These are phyloP conservation scores for Girardia tigrina DNA, from an alignment of 2,888 invertebrate genomes.

Conservation along the genomic window DNA sequence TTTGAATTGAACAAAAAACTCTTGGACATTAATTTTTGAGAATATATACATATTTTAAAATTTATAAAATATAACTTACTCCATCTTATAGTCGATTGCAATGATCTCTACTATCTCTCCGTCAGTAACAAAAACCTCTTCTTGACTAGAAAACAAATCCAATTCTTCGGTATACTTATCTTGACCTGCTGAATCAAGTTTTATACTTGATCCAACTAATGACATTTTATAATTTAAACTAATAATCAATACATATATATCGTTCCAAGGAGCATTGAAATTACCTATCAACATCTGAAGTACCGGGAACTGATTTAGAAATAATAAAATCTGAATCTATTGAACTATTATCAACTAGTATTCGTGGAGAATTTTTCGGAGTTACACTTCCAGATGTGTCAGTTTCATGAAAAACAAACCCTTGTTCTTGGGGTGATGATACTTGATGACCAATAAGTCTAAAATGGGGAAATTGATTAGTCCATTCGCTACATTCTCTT, in stretches of 20 bases:
- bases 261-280: background rate
- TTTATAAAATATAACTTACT: too few relatives aligned
- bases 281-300: background rate
- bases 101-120: constrained; percentile 32
- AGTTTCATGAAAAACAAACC: constrained; percentile 16
- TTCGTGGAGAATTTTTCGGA: background rate
- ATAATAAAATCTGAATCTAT: background rate
- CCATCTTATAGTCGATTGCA: constrained; percentile 32
- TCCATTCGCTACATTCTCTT: constrained; percentile 30
- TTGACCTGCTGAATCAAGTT: background rate
- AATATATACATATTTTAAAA: too few relatives aligned
- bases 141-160: constrained; percentile 26
- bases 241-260: background rate
- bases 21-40: too few relatives aligned
- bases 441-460: constrained; percentile 27
- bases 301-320: background rate
- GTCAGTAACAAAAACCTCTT: constrained; percentile 30
- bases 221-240: background rate
- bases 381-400: background rate
- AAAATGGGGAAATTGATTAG: constrained; percentile 32
- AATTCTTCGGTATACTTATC: background rate
- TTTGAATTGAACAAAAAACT: too few relatives aligned
- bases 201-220: background rate
- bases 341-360: background rate
- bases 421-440: constrained; percentile 25